Conservation (phyloP, 2,888 invertebrate genomes). For the Morinoia aosen region DNA sequence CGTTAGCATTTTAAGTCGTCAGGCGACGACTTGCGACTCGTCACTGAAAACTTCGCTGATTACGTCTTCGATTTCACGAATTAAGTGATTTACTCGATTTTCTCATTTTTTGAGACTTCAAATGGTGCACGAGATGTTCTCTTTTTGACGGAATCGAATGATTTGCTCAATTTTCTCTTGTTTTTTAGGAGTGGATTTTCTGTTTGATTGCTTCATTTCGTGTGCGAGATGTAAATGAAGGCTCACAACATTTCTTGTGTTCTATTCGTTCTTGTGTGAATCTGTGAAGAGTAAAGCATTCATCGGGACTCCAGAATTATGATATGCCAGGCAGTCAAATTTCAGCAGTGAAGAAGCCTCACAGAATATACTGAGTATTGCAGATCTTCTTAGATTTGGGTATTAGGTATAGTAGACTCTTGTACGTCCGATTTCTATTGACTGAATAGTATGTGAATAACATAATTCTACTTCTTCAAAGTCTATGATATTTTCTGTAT, state of each 20-base stretch:
- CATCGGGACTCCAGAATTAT: neutral
- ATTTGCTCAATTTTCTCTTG: neutral
- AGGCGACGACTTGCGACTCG: neutral
- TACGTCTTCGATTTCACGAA: neutral
- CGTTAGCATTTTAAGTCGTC: neutral
- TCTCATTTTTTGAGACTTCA: neutral
- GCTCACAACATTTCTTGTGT: neutral
- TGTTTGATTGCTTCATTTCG: neutral
- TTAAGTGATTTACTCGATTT: neutral
- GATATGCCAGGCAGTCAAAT: too few species aligned
- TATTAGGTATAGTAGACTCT: too few species aligned
- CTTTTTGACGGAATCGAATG: neutral
- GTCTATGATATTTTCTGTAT: neutral
- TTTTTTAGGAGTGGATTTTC: neutral
- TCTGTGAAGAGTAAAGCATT: neutral
- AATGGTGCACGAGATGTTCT: neutral
- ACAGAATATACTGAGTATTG: too few species aligned
- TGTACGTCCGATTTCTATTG: neutral
- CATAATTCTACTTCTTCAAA: neutral
- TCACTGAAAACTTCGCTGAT: neutral
- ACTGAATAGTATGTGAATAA: neutral
- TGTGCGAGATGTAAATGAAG: neutral
- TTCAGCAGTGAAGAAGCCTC: too few species aligned
- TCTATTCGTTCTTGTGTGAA: neutral
- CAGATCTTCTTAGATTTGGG: too few species aligned